Conservation (phyloP, 2,113 vertebrate species). For the Emberiza fucata region DNA sequence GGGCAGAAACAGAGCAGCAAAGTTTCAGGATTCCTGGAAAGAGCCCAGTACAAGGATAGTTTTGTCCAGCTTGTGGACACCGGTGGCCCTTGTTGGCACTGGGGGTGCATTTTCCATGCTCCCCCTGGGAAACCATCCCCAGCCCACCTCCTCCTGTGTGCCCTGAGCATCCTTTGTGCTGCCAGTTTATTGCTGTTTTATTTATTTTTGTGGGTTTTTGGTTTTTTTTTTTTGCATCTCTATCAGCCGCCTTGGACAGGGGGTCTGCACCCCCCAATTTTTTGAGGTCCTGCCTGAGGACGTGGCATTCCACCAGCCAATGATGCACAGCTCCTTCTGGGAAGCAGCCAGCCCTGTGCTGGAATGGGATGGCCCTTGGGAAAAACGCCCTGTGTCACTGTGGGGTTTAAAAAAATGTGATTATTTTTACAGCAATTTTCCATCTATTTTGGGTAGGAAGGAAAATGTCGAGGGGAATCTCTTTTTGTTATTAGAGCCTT, state of each 20-base stretch:
- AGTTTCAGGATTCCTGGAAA: slow-evolving; percentile 24
- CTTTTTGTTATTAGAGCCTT: neutral
- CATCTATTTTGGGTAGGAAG: slow-evolving; percentile 31
- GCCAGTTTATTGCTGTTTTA: neutral
- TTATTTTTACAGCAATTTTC: slow-evolving; percentile 59
- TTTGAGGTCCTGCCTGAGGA: neutral
- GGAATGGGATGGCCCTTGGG: slow-evolving; percentile 11
- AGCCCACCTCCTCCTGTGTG: neutral
- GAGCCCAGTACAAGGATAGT: neutral
- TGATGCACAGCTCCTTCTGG: neutral
- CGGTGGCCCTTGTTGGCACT: rapidly evolving
- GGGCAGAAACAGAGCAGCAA: neutral
- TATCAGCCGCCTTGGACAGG: neutral
- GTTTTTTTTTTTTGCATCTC: rapidly evolving
- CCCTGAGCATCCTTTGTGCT: neutral
- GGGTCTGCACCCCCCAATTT: neutral
- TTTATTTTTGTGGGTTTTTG: neutral
- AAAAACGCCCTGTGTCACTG: neutral
- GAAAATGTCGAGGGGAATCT: slow-evolving; percentile 15
- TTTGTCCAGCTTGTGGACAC: neutral
- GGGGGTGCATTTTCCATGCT: rapidly evolving
- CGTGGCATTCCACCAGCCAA: neutral
- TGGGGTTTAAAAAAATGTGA: neutral
- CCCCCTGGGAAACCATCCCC: neutral
- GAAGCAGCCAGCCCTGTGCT: neutral